Conservation (phyloP, 2,888 invertebrate genomes). For the Calliopum simillimum region DNA sequence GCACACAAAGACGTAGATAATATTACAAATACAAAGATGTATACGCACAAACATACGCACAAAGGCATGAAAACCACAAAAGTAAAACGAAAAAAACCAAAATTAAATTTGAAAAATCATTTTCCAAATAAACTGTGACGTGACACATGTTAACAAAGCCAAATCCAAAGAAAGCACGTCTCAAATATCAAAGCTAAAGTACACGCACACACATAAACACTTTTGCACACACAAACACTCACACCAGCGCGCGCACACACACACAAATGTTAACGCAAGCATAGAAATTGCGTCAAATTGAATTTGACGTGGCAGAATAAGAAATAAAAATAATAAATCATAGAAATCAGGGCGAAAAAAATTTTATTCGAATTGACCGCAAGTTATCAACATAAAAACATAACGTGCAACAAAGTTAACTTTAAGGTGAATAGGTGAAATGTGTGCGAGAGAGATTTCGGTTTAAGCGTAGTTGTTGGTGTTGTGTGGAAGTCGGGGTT, state of each 20-base stretch:
- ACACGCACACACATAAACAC: too few species aligned
- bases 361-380: too few species aligned
- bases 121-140: slow-evolving; percentile 3
- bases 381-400: too few species aligned
- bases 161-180: slow-evolving; percentile 5
- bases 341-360: slow-evolving; percentile 10
- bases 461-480: too few species aligned
- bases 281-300: slow-evolving; percentile 12
- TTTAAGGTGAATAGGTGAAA: too few species aligned
- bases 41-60: too few species aligned
- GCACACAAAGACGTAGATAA: too few species aligned
- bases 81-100: neutral
- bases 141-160: slow-evolving; percentile 20
- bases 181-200: slow-evolving; percentile 21
- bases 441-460: too few species aligned
- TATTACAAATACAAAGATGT: too few species aligned
- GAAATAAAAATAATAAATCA: slow-evolving; percentile 20
- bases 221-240: slow-evolving; percentile 15
- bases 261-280: slow-evolving; percentile 1
- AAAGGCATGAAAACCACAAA: too few species aligned
- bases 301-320: neutral
- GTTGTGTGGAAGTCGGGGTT: too few species aligned
- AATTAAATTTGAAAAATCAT: slow-evolving; percentile 5
- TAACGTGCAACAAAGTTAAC: too few species aligned
- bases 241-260: neutral